phyloP scores from a whole-genome alignment of 2,888 invertebrate species.

The Corbicula japonica region DNA sequence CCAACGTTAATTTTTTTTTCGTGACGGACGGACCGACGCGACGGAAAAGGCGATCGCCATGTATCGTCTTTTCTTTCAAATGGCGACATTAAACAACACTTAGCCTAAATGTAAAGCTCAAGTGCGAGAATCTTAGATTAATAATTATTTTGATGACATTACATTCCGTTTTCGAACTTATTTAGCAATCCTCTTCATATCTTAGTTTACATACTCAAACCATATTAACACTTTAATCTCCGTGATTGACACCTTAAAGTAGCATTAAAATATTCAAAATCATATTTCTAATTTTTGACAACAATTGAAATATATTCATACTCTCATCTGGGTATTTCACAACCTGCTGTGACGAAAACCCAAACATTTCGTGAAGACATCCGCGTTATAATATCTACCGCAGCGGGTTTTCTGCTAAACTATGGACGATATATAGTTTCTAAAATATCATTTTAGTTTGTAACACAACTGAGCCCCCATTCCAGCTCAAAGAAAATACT shows the following conservation, averaged over 20 bases:
- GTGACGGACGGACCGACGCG: too few relatives aligned
- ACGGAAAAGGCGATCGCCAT: too few relatives aligned
- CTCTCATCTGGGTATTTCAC: constrained; percentile 6
- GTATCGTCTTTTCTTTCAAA: too few relatives aligned
- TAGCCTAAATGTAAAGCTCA: too few relatives aligned
- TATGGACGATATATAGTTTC: constrained; percentile 3
- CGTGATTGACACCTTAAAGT: constrained; percentile 26
- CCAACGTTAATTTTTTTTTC: too few relatives aligned
- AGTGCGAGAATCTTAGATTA: too few relatives aligned
- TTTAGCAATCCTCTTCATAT: too few relatives aligned
- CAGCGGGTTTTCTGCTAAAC: constrained; percentile 25
- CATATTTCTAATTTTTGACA: constrained; percentile 59
- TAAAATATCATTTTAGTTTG: constrained; percentile 26
- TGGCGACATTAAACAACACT: too few relatives aligned
- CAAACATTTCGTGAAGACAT: constrained; percentile 37
- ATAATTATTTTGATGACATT: too few relatives aligned
- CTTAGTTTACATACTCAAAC: constrained; percentile 10
- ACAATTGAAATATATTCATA: constrained; percentile 49
- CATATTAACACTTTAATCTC: constrained; percentile 32
- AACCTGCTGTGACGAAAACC: constrained; percentile 35
- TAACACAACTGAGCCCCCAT: constrained; percentile 32
- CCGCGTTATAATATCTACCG: constrained; percentile 28
- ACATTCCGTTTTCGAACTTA: too few relatives aligned
- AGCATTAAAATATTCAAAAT: constrained; percentile 56
- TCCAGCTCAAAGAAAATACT: constrained; percentile 14